Conservation (phyloP, 2,888 invertebrate species). For the Pammene fasciana region DNA sequence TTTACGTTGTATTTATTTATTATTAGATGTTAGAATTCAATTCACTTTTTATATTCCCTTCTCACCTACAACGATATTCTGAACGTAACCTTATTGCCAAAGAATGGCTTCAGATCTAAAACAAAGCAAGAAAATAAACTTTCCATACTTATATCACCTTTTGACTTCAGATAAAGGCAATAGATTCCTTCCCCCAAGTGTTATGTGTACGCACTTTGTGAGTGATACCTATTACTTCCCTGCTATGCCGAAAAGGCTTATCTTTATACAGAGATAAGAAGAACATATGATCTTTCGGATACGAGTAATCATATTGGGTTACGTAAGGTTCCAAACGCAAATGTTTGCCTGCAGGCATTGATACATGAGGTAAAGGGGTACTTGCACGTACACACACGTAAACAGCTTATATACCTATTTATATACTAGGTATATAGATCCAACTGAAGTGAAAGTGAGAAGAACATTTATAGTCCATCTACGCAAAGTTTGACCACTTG, state of each 20-base stretch:
- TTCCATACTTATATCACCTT: slow-evolving; percentile 2
- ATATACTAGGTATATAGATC: no score
- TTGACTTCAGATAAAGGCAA: slow-evolving; percentile 11
- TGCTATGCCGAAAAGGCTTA: background rate
- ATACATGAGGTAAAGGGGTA: slow-evolving; percentile 1
- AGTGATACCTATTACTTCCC: slow-evolving; percentile 8
- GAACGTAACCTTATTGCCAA: slow-evolving; percentile 7
- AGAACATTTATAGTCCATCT: no score
- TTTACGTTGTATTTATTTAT: no score
- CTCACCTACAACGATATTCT: background rate
- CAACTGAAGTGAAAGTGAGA: no score
- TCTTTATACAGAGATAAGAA: background rate
- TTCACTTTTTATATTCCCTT: background rate
- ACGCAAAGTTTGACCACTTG: no score
- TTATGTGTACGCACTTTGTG: slow-evolving; percentile 24
- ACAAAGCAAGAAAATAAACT: slow-evolving; percentile 2
- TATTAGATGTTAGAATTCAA: background rate
- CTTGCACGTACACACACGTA: background rate
- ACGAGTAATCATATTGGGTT: background rate
- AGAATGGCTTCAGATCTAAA: background rate
- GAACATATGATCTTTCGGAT: background rate
- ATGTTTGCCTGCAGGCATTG: slow-evolving; percentile 16
- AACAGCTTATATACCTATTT: no score
- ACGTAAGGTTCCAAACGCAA: background rate
- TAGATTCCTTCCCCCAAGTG: slow-evolving; percentile 11